These are phyloP conservation scores for Meta bourneti DNA, from an alignment of 2,888 invertebrate genomes.

Conservation along the genomic window DNA sequence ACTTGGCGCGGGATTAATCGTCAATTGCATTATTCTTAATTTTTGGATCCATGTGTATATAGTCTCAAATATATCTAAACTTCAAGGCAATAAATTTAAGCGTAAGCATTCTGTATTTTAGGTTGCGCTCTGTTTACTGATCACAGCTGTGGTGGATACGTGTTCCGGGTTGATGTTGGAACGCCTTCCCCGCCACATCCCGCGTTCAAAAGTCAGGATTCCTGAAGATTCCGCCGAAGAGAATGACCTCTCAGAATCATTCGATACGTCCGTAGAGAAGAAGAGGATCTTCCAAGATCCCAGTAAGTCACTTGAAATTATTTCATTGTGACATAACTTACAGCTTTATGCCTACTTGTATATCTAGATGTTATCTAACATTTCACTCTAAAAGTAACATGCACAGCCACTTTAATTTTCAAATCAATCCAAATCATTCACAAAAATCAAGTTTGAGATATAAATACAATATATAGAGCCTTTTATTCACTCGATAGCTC, in stretches of 20 bases:
- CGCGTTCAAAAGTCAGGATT: constrained; percentile 15
- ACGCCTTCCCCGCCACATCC: constrained; percentile 57
- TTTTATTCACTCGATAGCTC: too few species aligned
- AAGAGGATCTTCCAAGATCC: constrained; percentile 33
- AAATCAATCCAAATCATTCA: too few species aligned
- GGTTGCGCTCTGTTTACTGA: constrained; percentile 41
- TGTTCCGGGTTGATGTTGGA: constrained; percentile 60
- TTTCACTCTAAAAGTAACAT: not conserved
- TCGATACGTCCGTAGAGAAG: constrained; percentile 56
- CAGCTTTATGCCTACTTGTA: not conserved
- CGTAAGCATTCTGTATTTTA: not conserved
- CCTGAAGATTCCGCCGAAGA: constrained; percentile 31
- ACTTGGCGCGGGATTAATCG: too few species aligned
- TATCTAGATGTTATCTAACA: not conserved
- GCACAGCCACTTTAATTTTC: too few species aligned
- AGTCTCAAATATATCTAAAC: too few species aligned
- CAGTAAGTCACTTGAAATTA: not conserved
- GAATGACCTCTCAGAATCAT: constrained; percentile 23
- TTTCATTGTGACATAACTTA: not conserved
- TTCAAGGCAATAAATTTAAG: too few species aligned
- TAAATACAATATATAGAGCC: too few species aligned
- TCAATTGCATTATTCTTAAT: too few species aligned
- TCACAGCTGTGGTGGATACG: not conserved
- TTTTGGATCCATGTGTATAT: too few species aligned
- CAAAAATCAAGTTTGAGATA: too few species aligned